These are phyloP conservation scores for Pollenia griseotomentosa DNA, from an alignment of 2,888 invertebrate genomes.

Conservation along the genomic window DNA sequence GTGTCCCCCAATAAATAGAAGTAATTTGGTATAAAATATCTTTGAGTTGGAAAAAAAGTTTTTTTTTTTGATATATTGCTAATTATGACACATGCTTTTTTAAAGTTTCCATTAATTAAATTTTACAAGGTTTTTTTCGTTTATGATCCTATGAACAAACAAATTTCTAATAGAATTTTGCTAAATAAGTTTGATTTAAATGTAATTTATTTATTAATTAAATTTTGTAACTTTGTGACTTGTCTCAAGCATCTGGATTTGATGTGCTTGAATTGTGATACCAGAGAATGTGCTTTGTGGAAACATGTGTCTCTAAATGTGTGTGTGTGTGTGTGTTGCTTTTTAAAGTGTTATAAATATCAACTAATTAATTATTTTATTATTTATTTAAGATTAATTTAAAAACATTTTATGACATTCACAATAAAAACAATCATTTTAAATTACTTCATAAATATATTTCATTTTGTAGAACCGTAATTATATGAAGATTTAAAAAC, in stretches of 20 bases:
- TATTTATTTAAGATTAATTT: slow-evolving; percentile 36
- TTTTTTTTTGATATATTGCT: no score
- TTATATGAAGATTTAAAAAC: neutral
- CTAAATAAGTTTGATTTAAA: no score
- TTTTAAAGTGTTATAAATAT: slow-evolving; percentile 12
- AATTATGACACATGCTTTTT: no score
- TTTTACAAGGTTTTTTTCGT: no score
- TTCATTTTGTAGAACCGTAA: slow-evolving; percentile 2
- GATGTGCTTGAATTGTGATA: slow-evolving; percentile 6
- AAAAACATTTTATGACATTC: slow-evolving; percentile 19
- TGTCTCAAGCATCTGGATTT: neutral
- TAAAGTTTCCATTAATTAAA: no score
- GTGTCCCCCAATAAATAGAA: no score
- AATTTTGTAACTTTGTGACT: neutral
- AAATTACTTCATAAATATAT: neutral
- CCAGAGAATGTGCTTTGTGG: neutral
- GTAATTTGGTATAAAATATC: no score
- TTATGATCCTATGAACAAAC: no score
- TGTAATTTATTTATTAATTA: neutral
- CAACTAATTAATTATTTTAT: slow-evolving; percentile 20
- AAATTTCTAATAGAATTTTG: no score
- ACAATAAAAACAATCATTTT: slow-evolving; percentile 18
- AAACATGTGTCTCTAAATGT: neutral
- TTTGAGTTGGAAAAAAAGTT: no score
- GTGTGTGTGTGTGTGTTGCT: neutral